Evolutionary conservation across 2,113 vertebrate genomes (phyloP).

Genomic region (Rana temporaria): DNA sequence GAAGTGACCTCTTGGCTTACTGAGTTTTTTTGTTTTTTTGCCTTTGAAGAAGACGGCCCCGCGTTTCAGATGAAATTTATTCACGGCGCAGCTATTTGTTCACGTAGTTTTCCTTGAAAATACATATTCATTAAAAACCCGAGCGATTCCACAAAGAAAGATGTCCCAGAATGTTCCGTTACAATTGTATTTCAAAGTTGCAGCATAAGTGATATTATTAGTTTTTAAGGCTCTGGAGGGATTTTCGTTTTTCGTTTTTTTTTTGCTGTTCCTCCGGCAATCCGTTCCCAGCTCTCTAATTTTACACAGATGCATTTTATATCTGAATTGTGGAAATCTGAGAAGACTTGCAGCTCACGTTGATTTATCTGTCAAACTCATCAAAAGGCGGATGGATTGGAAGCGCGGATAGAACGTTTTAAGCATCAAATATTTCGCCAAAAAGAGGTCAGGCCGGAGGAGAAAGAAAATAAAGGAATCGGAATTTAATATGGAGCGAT

Average conservation of each 20-base stretch:
- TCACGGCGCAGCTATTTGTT: not conserved
- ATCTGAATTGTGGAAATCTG: slow-evolving; percentile 50
- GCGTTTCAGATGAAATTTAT: no score
- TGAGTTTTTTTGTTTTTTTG: no score
- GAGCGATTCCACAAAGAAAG: not conserved
- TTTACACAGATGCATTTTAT: slow-evolving; percentile 56
- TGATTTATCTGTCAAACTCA: slow-evolving; percentile 56
- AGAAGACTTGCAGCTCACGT: slow-evolving; percentile 39
- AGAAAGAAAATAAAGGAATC: slow-evolving; percentile 45
- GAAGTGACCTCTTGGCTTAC: no score
- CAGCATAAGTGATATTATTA: slow-evolving; percentile 42
- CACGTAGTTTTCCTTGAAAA: not conserved
- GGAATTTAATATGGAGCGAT: slow-evolving; percentile 46
- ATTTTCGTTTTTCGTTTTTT: slow-evolving; percentile 14
- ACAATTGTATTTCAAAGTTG: slow-evolving; percentile 36
- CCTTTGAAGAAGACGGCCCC: no score
- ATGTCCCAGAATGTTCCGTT: slow-evolving; percentile 22
- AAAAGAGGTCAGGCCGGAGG: slow-evolving; percentile 25
- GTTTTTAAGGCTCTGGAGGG: slow-evolving; percentile 41
- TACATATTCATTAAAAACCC: slow-evolving; percentile 3
- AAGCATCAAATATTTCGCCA: slow-evolving; percentile 33
- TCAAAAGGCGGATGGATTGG: slow-evolving; percentile 45
- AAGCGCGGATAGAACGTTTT: slow-evolving; percentile 28
- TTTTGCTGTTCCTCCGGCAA: slow-evolving; percentile 32
- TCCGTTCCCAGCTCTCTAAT: slow-evolving; percentile 34